Evolutionary conservation across 2,888 invertebrate species (phyloP).

Genomic region (Parnassius smintheus): DNA sequence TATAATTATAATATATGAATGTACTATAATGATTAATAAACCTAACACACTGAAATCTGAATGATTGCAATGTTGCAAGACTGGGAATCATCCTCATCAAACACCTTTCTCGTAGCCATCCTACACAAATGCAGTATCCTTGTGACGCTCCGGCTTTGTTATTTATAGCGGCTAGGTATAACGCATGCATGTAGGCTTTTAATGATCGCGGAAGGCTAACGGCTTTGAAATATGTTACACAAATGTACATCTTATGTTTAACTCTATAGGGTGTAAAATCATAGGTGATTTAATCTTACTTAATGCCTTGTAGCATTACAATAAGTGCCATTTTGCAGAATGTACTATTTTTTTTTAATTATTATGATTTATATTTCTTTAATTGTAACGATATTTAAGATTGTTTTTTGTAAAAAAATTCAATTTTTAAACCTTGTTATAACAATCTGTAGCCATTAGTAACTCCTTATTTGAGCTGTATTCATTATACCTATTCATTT

Average conservation of each 20-base stretch:
- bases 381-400: too few relatives aligned
- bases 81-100: constrained; percentile 11
- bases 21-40: too few relatives aligned
- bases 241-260: constrained; percentile 1
- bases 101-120: constrained; percentile 11
- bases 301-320: constrained; percentile 9
- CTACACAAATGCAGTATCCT: constrained; percentile 30
- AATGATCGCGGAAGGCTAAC: constrained; percentile 41
- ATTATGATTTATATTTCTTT: too few relatives aligned
- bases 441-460: too few relatives aligned
- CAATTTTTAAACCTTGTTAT: too few relatives aligned
- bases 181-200: constrained; percentile 33
- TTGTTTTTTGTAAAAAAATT: too few relatives aligned
- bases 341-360: neutral
- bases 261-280: neutral
- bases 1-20: too few relatives aligned
- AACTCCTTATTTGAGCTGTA: too few relatives aligned
- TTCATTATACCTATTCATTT: too few relatives aligned
- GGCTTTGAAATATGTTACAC: constrained; percentile 22
- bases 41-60: too few relatives aligned
- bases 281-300: neutral
- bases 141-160: constrained; percentile 35
- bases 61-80: neutral
- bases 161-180: constrained; percentile 37
- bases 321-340: constrained; percentile 13